Evolutionary conservation across 2,113 vertebrate genomes (phyloP).

Genomic region (Chinchilla lanigera): DNA sequence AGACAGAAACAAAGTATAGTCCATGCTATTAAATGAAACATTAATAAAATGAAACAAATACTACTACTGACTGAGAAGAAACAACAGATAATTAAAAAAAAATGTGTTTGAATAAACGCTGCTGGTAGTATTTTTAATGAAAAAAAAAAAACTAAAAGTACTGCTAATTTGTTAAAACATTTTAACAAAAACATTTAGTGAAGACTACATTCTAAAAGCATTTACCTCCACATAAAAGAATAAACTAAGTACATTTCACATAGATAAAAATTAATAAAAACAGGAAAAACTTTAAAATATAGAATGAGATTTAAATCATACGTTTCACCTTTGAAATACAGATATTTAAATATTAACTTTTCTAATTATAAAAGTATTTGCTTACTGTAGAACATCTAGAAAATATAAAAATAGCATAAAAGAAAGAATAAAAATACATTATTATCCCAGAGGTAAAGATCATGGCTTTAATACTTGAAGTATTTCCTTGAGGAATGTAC

Average conservation of each 20-base stretch:
- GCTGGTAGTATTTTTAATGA: not conserved
- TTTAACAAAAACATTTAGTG: conserved; percentile 51
- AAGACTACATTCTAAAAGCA: conserved; percentile 36
- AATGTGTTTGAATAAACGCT: conserved; percentile 23
- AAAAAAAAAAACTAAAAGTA: conserved; percentile 47
- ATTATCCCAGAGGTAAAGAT: not conserved
- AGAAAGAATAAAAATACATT: not conserved
- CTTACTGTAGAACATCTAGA: conserved; percentile 15
- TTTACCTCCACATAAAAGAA: conserved; percentile 27
- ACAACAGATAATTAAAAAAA: not conserved
- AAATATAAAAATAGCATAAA: not conserved
- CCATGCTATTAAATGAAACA: conserved; percentile 10
- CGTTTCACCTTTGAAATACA: conserved; percentile 10
- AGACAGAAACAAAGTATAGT: conserved; percentile 46
- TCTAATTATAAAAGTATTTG: conserved; percentile 42
- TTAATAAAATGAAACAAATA: conserved; percentile 49
- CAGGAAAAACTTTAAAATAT: conserved; percentile 27
- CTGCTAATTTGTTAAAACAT: conserved; percentile 36
- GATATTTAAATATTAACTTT: conserved; percentile 14
- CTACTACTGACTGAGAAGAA: not conserved
- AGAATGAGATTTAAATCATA: not conserved
- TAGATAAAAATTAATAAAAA: conserved; percentile 17
- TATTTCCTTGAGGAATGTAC: not conserved
- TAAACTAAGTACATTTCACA: not conserved
- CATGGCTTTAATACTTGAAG: not conserved